Evolutionary conservation across 1,140 invertebrate genomes (phyloP).

Genomic region (Drosophila lacteicornis): DNA sequence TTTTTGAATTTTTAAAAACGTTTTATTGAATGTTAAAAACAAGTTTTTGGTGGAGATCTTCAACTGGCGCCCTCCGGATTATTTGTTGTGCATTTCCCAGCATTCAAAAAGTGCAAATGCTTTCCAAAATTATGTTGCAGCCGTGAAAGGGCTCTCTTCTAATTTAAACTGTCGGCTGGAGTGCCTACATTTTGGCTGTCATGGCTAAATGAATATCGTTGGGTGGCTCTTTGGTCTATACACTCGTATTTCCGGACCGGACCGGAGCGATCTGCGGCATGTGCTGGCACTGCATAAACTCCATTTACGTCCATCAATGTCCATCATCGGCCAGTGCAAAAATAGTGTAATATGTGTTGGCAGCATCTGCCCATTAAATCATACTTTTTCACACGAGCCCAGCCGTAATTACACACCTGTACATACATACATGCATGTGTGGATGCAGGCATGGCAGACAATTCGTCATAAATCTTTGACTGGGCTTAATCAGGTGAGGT

Average conservation of each 20-base stretch:
- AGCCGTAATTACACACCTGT: slow-evolving; percentile 24
- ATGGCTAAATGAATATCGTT: slow-evolving; percentile 17
- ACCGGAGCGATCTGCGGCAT: slow-evolving; percentile 15
- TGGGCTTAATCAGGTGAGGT: slow-evolving; percentile 31
- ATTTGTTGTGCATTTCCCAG: too few species aligned
- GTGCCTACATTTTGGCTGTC: slow-evolving; percentile 8
- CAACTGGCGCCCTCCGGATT: too few species aligned
- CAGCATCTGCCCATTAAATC: slow-evolving; percentile 55
- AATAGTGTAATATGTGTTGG: slow-evolving; percentile 42
- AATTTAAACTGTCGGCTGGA: background rate
- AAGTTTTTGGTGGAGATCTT: too few species aligned
- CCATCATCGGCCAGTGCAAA: slow-evolving; percentile 35
- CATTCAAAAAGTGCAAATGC: too few species aligned
- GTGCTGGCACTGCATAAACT: slow-evolving; percentile 36
- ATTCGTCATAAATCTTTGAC: slow-evolving; percentile 52
- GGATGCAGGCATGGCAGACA: slow-evolving; percentile 8
- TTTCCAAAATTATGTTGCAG: too few species aligned
- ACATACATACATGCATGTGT: slow-evolving; percentile 3
- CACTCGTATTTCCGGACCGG: slow-evolving; percentile 10
- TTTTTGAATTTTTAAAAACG: background rate
- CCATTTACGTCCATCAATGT: slow-evolving; percentile 55
- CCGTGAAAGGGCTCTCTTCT: background rate
- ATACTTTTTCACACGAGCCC: slow-evolving; percentile 24
- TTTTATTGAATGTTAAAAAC: too few species aligned
- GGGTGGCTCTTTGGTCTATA: background rate